Evolutionary conservation across 2,113 vertebrate species (phyloP).

Genomic region (Strix aluco): DNA sequence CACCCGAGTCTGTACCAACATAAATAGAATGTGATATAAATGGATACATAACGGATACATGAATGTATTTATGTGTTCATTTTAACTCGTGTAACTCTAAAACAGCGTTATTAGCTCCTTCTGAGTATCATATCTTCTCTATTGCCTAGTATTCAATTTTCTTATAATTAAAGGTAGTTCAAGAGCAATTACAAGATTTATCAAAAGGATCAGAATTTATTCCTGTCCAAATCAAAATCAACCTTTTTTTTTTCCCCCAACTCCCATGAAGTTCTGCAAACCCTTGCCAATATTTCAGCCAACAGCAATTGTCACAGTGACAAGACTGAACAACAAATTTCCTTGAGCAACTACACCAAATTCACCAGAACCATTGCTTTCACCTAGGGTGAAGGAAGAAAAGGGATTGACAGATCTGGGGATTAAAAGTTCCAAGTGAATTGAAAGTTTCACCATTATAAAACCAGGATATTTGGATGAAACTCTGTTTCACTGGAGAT

Average conservation of each 20-base stretch:
- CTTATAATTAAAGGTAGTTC: not conserved
- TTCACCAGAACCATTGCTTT: not conserved
- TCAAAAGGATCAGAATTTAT: not conserved
- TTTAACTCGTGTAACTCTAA: not conserved
- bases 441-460: not conserved
- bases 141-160: not conserved
- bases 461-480: not conserved
- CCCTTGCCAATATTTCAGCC: not conserved
- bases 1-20: not conserved
- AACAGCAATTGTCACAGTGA: not conserved
- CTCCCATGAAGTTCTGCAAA: not conserved
- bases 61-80: not conserved
- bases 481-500: not conserved
- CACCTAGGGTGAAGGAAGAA: not conserved
- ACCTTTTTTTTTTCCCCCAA: no score
- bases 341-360: not conserved
- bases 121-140: not conserved
- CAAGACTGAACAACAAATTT: not conserved
- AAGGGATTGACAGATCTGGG: not conserved
- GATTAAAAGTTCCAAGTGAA: not conserved
- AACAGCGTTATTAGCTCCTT: not conserved
- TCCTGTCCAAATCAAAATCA: not conserved
- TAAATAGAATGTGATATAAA: not conserved
- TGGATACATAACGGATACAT: not conserved
- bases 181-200: not conserved